Conservation (phyloP, 2,113 vertebrate species). For the Crotophaga sulcirostris region DNA sequence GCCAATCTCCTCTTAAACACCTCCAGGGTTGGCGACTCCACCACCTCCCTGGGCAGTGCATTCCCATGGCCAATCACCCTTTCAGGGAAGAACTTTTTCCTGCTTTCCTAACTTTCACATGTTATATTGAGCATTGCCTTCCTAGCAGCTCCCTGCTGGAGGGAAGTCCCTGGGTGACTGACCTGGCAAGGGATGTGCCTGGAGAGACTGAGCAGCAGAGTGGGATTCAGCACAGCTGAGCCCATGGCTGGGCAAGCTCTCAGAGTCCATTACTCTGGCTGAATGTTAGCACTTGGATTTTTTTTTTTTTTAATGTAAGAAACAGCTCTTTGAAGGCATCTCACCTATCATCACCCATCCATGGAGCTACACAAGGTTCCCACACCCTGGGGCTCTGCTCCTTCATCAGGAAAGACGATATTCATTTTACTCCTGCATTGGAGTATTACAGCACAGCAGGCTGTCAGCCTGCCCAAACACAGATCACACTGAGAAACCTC, state of each 20-base stretch:
- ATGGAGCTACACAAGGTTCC: background rate
- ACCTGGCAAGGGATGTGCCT: background rate
- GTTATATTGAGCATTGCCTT: background rate
- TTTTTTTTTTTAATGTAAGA: background rate
- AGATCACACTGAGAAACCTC: too few species aligned
- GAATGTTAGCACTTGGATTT: background rate
- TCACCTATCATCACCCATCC: background rate
- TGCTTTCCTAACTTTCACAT: too few species aligned
- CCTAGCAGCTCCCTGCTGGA: background rate
- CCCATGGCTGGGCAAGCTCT: background rate
- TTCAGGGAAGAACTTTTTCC: too few species aligned
- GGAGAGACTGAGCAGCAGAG: background rate
- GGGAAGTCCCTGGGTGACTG: background rate
- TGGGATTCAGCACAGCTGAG: background rate
- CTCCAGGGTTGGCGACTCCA: too few species aligned
- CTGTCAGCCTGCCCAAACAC: too few species aligned
- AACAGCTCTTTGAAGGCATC: background rate
- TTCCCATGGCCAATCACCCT: too few species aligned
- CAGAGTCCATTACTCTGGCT: background rate
- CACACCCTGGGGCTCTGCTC: background rate
- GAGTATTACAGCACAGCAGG: too few species aligned
- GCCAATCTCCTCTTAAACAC: too few species aligned
- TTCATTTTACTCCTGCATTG: too few species aligned
- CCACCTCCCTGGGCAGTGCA: too few species aligned
- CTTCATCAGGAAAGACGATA: too few species aligned